Base-by-base conservation (phyloP, 2,113 vertebrate species). In the Grus americana region DNA sequence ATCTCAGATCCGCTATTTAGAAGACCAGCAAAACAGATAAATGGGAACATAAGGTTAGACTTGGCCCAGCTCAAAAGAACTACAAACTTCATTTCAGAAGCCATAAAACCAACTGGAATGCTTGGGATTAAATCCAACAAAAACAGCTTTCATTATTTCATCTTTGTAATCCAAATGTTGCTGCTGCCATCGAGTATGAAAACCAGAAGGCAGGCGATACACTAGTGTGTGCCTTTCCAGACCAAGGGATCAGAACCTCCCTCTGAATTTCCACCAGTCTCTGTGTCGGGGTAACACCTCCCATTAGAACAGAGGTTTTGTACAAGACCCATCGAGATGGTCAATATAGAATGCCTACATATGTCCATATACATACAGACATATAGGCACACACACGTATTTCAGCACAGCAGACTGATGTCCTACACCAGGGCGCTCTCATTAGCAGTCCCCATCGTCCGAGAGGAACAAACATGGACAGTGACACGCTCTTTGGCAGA, bases 81-180 rank as follows among this genome's bases (percentile, higher is more conserved):
- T 62, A 23, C 44, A 34, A 81, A 91, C 81, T 97, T 71, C 88
- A 68, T 89, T 91, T 91, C 91, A 95, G 92, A 95, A 94, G 91
- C 94, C 83, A 94, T 95, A 93, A 96, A 97, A 87, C 88, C 89
- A 70, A 88, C 62, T 50, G 91, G 95, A 97, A 95, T 91, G 95
- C 59, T 93, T 49, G 84, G 94, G 95, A 93, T 61, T 29, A 12
- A 65, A 76, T 86, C 95, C 94, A 94, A 92, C 66, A 72, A 75
- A 80, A 93, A 12, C 95, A 92, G 96, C 93, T 95, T 82, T 96
- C 66, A 18, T 74, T 78, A 72, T 83, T 95, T 91, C 91, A 79
- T 93, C 89, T 89, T 52, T 68, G 65, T 63, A 61, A 62, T 52
- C 70, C 94, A 91, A 94, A 47, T 16, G 74, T 23, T 76, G 89